These are phyloP conservation scores for Aleadryas rufinucha DNA, from an alignment of 2,113 vertebrate genomes.

Conservation along the genomic window DNA sequence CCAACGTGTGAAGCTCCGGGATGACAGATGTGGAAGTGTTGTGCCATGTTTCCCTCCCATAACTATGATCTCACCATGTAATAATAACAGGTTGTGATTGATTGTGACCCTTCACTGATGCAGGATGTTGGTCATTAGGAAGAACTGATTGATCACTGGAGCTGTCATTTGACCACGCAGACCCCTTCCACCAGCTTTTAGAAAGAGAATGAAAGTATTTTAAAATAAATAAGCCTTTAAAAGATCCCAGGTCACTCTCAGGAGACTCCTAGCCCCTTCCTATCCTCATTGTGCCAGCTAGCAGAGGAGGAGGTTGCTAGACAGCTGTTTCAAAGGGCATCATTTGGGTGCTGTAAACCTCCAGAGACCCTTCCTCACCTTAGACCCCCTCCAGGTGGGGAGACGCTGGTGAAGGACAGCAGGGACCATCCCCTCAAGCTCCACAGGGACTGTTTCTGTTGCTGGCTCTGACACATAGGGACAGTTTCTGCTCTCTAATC, in stretches of 20 bases:
- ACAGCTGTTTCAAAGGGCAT: neutral
- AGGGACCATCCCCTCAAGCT: neutral
- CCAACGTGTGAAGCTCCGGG: neutral
- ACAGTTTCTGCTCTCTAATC: neutral
- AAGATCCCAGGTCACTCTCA: neutral
- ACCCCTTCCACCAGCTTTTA: neutral
- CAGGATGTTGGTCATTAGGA: neutral
- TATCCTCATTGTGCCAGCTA: neutral
- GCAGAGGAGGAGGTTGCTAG: neutral
- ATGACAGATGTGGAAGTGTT: neutral
- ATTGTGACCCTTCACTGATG: neutral
- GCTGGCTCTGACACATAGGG: neutral
- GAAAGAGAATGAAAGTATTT: neutral
- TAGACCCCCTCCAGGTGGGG: too few relatives aligned
- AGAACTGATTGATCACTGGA: neutral
- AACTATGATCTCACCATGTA: conserved; percentile 3
- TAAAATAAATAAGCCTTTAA: neutral
- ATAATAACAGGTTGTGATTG: conserved; percentile 16
- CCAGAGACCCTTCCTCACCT: neutral
- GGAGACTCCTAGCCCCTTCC: neutral
- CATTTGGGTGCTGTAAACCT: neutral
- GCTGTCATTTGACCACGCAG: neutral
- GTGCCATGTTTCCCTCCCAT: neutral
- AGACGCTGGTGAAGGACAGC: neutral
- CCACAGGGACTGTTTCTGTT: neutral